phyloP scores from a whole-genome alignment of 2,113 vertebrate genomes.

The Lichenostomus cassidix region DNA sequence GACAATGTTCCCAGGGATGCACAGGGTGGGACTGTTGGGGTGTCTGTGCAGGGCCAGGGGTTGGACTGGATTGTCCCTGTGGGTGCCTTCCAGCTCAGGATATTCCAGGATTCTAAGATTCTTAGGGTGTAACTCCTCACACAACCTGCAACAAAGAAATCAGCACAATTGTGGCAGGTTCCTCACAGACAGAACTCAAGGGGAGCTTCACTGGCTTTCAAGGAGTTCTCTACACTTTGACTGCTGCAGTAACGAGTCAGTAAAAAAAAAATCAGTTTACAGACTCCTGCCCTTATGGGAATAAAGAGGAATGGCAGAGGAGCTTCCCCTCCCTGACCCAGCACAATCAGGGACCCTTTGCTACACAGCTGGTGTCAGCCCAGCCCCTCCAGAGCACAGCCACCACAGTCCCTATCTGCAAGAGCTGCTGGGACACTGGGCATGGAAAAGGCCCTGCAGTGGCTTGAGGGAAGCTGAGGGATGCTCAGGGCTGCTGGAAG shows the following conservation, averaged over 20 bases:
- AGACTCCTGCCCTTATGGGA: neutral
- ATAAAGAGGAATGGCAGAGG: neutral
- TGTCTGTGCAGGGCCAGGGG: neutral
- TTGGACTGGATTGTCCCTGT: neutral
- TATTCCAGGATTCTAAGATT: neutral
- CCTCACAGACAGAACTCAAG: accelerated
- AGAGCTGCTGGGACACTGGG: neutral
- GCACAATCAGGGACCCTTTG: neutral
- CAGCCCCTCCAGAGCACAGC: neutral
- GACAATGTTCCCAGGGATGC: accelerated
- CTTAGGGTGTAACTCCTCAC: neutral
- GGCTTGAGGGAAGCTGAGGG: neutral
- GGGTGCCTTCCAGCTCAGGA: neutral
- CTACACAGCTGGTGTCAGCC: neutral
- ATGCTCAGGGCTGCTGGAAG: neutral
- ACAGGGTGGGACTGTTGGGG: neutral
- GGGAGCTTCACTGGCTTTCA: neutral
- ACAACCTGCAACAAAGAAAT: neutral
- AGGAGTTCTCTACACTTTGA: neutral
- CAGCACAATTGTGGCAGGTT: accelerated
- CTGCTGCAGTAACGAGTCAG: neutral
- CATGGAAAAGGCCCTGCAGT: neutral
- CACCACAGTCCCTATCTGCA: neutral
- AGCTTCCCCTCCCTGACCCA: neutral
- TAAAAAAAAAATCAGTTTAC: neutral